phyloP scores from a whole-genome alignment of 2,113 vertebrate genomes.

The Rhinolophus ferrumequinum region DNA sequence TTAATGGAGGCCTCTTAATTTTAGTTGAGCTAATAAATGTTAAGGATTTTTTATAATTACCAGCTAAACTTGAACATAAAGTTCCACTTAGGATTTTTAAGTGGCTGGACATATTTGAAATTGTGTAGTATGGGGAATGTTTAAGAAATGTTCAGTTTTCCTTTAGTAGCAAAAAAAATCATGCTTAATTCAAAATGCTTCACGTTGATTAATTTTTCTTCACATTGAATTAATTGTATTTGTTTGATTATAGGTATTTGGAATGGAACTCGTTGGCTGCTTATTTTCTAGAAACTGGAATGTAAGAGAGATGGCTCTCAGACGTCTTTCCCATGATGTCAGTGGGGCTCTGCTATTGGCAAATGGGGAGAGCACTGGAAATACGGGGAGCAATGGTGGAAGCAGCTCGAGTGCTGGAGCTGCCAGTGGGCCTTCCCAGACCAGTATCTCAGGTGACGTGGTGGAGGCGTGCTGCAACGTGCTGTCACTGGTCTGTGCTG shows the following conservation, averaged over 20 bases:
- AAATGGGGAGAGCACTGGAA: slow-evolving; percentile 92
- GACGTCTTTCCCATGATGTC: slow-evolving; percentile 93
- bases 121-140: background rate
- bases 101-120: background rate
- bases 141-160: background rate
- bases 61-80: background rate
- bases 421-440: slow-evolving; percentile 85
- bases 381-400: slow-evolving; percentile 83
- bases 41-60: background rate
- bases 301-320: slow-evolving; percentile 93
- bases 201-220: background rate
- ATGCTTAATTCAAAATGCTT: background rate
- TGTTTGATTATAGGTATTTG: slow-evolving; percentile 88
- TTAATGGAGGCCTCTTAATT: background rate
- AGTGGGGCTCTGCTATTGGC: slow-evolving; percentile 93
- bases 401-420: slow-evolving; percentile 80
- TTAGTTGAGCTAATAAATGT: background rate
- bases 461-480: slow-evolving; percentile 94
- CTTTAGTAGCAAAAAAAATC: background rate
- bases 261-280: slow-evolving; percentile 93
- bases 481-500: slow-evolving; percentile 93
- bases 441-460: slow-evolving; percentile 89
- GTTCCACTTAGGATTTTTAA: background rate
- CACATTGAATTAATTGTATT: slow-evolving; percentile 9
- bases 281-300: slow-evolving; percentile 97